Base-by-base conservation (phyloP, 2,797 vertebrate species). In the Bradypodion ventrale region DNA sequence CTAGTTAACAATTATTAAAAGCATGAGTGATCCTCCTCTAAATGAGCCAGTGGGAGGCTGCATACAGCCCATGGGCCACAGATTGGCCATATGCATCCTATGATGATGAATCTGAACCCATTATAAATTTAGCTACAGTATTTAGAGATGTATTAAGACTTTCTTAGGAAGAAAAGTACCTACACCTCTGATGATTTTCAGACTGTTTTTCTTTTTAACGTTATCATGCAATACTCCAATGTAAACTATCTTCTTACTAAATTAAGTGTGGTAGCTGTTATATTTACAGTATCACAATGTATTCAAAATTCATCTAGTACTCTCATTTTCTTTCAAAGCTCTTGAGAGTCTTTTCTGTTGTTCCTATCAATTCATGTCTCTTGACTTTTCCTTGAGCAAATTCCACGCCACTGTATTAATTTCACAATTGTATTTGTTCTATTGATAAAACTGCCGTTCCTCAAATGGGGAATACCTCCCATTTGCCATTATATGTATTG, bases 361-460 rank as follows among this genome's bases (percentile, higher is more conserved):
- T 75, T 21, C 46, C 76, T 89, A 83, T 78, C 74, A 76, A 29
- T 87, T 89, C 82, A 82, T 85, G 88, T 78, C 79, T 10, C 73
- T 25, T 4, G 37, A 68, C n/a, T 52, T 21, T 84, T 84, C 1
- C 21, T 6, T n/a, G 83, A 60, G 65, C 68, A 82, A 85, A 83
- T 2, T 77, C 25, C 27, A 72, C 1, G 1, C 56, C 62, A 27
- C 19, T 40, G 56, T 25, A 7, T 7, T 78, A 44, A 77, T 83
- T 86, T 77, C 86, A 52, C 21, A 86, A 77, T 73, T 77, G 44
- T 0, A 83, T 23, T 63, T 29, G 74, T 56, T 37, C 7, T 12
- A 72, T 1, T 80, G 52, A 80, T 78, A 82, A 75, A 82, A 86
- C 6, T 29, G 44, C 37, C 35, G 35, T 35, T 82, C 60, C 6